phyloP scores from a whole-genome alignment of 2,113 vertebrate genomes.

The Gnathonemus echidnorhynchus region DNA sequence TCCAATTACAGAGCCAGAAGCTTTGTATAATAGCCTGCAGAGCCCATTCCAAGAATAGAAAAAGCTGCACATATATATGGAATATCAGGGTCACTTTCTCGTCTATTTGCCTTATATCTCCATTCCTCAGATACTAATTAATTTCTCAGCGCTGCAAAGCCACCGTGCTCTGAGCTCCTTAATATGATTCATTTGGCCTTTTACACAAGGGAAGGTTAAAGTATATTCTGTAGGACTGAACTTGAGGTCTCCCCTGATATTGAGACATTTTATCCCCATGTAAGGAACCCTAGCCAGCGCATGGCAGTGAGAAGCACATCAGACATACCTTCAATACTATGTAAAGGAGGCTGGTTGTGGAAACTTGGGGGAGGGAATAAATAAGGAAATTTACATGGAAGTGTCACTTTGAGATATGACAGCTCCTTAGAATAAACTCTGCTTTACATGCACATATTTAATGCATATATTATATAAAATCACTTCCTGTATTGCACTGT shows the following conservation, averaged over 20 bases:
- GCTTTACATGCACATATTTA: background rate
- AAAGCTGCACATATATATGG: conserved; percentile 37
- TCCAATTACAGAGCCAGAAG: conserved; percentile 68
- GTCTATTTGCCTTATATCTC: conserved; percentile 75
- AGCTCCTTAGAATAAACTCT: background rate
- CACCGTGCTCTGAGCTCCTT: conserved; percentile 47
- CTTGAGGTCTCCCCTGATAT: conserved; percentile 15
- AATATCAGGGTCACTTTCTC: conserved; percentile 66
- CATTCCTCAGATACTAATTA: conserved; percentile 72
- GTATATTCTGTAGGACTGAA: conserved; percentile 23
- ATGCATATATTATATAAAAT: background rate
- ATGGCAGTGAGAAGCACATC: background rate
- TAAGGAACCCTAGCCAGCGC: background rate
- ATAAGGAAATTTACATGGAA: background rate
- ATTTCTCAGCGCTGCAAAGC: conserved; percentile 57
- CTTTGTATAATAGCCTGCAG: conserved; percentile 74
- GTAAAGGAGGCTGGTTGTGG: background rate
- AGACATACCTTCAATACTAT: background rate
- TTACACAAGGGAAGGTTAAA: conserved; percentile 40
- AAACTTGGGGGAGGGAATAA: background rate
- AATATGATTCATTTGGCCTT: conserved; percentile 59
- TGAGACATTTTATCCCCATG: conserved; percentile 14
- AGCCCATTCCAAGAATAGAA: conserved; percentile 27
- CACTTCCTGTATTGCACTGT: background rate
- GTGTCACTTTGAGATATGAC: background rate